Conservation (phyloP, 2,888 invertebrate genomes). For the Scaptomyza cyrtandrae region DNA sequence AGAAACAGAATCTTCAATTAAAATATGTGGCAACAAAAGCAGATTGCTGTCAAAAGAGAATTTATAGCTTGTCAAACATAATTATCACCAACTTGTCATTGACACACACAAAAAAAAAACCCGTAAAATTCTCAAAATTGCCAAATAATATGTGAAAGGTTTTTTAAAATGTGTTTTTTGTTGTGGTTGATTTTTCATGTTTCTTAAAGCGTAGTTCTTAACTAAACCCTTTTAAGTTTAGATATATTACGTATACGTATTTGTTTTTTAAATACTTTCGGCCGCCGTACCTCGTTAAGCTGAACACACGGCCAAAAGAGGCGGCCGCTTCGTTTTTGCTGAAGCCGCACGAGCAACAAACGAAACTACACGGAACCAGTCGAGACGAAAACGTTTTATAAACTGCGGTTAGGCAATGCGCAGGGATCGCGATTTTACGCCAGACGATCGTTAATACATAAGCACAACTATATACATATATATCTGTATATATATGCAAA, state of each 20-base stretch:
- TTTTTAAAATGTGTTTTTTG: too few relatives aligned
- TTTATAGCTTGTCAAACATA: neutral
- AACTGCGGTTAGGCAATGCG: slow-evolving; percentile 31
- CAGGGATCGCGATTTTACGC: slow-evolving; percentile 24
- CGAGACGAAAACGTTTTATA: slow-evolving; percentile 32
- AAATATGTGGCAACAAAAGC: neutral
- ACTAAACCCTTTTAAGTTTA: neutral
- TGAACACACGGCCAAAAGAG: slow-evolving; percentile 16
- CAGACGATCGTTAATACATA: slow-evolving; percentile 44
- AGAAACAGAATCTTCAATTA: neutral
- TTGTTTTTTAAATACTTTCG: neutral
- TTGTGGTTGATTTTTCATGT: too few relatives aligned
- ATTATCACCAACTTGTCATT: neutral
- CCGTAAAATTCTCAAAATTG: too few relatives aligned
- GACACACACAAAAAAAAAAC: neutral
- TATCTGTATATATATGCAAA: neutral
- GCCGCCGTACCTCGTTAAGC: slow-evolving; percentile 15
- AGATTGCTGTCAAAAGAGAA: neutral
- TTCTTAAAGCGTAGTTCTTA: too few relatives aligned
- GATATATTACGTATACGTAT: neutral
- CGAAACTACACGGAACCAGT: slow-evolving; percentile 30
- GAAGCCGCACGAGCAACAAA: slow-evolving; percentile 17
- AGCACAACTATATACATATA: slow-evolving; percentile 1
- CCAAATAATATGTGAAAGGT: too few relatives aligned
- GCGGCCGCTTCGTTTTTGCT: slow-evolving; percentile 6